Evolutionary conservation across 2,113 vertebrate species (phyloP).

Genomic region (Dryoscopus gambensis): DNA sequence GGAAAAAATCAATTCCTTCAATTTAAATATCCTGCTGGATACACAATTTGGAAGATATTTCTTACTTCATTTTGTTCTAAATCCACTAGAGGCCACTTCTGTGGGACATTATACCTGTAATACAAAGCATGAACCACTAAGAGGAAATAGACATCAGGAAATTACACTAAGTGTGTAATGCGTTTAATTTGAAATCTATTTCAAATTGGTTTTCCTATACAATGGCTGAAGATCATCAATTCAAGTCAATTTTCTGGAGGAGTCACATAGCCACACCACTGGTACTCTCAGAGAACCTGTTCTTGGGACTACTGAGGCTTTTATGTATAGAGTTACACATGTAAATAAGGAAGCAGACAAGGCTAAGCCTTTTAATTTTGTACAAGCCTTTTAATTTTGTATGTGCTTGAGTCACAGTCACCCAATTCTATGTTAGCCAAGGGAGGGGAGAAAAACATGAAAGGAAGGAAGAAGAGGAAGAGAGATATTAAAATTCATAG

Average conservation of each 20-base stretch:
- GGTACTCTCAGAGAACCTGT: not conserved
- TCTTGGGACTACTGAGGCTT: not conserved
- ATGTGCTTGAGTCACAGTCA: not conserved
- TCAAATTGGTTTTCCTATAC: not conserved
- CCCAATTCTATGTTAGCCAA: not conserved
- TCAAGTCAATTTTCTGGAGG: not conserved
- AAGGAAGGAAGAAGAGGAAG: not conserved
- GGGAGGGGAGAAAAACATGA: not conserved
- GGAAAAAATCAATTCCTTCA: constrained; percentile 10
- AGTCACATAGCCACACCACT: not conserved
- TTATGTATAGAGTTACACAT: not conserved
- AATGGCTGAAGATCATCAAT: not conserved
- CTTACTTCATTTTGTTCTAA: not conserved
- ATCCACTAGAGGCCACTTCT: not conserved
- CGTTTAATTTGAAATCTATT: constrained; percentile 4
- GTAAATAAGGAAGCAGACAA: not conserved
- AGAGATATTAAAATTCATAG: not conserved
- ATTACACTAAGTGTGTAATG: not conserved
- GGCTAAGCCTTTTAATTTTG: not conserved
- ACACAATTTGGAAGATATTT: not conserved
- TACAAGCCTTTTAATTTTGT: not conserved
- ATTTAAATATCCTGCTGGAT: constrained; percentile 32
- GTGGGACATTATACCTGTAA: not conserved
- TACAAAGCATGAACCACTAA: not conserved
- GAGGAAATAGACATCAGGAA: not conserved